Evolutionary conservation across 2,888 invertebrate species (phyloP).

Genomic region (Drosophila siamana): DNA sequence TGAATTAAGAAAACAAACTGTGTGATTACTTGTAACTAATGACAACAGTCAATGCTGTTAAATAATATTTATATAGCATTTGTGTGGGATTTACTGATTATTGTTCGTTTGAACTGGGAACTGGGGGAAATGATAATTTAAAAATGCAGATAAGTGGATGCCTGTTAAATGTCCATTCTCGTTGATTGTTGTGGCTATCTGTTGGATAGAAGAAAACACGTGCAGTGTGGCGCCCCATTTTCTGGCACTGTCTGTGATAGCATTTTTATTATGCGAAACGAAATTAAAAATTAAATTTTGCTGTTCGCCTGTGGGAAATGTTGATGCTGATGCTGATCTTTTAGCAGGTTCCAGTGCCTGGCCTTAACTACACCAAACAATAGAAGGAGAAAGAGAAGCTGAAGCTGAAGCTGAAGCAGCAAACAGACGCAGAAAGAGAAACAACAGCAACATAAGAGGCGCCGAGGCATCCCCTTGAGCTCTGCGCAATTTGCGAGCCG

Average conservation of each 20-base stretch:
- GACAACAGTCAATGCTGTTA: not conserved
- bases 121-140: conserved; percentile 12
- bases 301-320: conserved; percentile 53
- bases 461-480: conserved; percentile 64
- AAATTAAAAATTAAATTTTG: conserved; percentile 78
- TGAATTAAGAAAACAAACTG: not conserved
- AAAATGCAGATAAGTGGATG: conserved; percentile 20
- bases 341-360: conserved; percentile 27
- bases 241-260: conserved; percentile 19
- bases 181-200: conserved; percentile 16
- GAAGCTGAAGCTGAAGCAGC: conserved; percentile 32
- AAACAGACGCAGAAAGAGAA: conserved; percentile 12
- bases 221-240: conserved; percentile 23
- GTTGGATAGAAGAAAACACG: conserved; percentile 18
- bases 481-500: conserved; percentile 75
- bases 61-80: not conserved
- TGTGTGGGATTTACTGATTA: not conserved
- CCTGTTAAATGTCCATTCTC: conserved; percentile 24
- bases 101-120: conserved; percentile 8
- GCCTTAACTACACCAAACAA: conserved; percentile 52
- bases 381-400: conserved; percentile 7
- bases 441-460: conserved; percentile 19
- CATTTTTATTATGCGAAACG: conserved; percentile 74
- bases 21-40: not conserved
- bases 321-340: conserved; percentile 63